These are phyloP conservation scores for Apotomis capreana DNA, from an alignment of 2,888 invertebrate species.

Conservation along the genomic window DNA sequence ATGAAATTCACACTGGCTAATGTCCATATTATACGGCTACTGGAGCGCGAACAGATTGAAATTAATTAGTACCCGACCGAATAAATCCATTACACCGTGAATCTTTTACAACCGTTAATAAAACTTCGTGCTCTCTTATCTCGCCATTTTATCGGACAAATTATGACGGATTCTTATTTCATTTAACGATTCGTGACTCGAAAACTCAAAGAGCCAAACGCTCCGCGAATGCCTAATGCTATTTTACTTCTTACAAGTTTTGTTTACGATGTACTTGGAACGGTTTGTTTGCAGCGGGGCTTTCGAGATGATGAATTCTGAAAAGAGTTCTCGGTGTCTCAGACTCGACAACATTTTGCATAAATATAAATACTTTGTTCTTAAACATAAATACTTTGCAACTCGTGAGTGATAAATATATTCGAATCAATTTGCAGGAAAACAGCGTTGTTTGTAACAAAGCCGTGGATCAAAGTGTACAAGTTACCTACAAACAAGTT, in stretches of 20 bases:
- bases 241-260: constrained; percentile 60
- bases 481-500: constrained; percentile 39
- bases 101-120: constrained; percentile 50
- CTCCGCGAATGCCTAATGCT: constrained; percentile 62
- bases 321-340: constrained; percentile 54
- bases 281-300: constrained; percentile 50
- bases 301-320: constrained; percentile 54
- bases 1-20: constrained; percentile 46
- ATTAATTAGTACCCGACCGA: constrained; percentile 58
- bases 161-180: constrained; percentile 69
- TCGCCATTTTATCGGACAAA: constrained; percentile 45
- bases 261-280: constrained; percentile 63
- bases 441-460: constrained; percentile 34
- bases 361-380: constrained; percentile 56
- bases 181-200: constrained; percentile 65
- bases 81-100: constrained; percentile 54
- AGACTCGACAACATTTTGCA: constrained; percentile 56
- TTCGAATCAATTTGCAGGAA: constrained; percentile 45
- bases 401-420: constrained; percentile 48
- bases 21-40: constrained; percentile 52
- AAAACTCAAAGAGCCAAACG: constrained; percentile 57
- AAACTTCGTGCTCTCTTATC: constrained; percentile 47
- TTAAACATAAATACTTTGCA: constrained; percentile 20
- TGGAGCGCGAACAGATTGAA: constrained; percentile 53
- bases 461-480: constrained; percentile 26